Percentiles rank a stretch among this genome's conserved stretches.
Conservation (phyloP, 2,797 vertebrate genomes). For the Eulemur albifrons region DNA sequence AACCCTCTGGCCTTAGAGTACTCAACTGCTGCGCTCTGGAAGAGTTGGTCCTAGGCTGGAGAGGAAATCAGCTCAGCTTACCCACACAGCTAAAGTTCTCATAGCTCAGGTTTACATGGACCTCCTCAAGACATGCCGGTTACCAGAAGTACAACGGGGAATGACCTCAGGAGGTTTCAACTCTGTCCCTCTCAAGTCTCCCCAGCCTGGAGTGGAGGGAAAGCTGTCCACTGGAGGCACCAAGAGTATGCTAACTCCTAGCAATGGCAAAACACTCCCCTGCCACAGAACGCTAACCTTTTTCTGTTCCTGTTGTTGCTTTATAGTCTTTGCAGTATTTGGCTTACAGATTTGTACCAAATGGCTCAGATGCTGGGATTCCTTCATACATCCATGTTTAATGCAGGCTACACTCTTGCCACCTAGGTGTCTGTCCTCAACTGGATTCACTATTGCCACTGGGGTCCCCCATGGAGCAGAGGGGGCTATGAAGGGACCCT, state of each 20-base stretch:
- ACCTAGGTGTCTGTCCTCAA: background rate
- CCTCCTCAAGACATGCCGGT: background rate
- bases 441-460: background rate
- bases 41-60: background rate
- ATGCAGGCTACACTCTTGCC: background rate
- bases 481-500: background rate
- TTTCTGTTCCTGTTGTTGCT: background rate
- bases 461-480: background rate
- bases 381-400: background rate
- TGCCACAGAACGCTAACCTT: background rate
- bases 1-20: background rate
- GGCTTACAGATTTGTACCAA: background rate
- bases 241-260: background rate
- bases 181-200: background rate
- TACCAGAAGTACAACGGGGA: background rate
- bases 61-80: background rate
- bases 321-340: background rate
- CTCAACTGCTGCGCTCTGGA: background rate
- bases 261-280: background rate
- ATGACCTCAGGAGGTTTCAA: background rate
- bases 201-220: background rate
- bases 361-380: background rate
- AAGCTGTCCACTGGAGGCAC: background rate
- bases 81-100: background rate
- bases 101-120: background rate